Evolutionary conservation across 2,797 vertebrate genomes (phyloP).

Genomic region (Galago senegalensis): DNA sequence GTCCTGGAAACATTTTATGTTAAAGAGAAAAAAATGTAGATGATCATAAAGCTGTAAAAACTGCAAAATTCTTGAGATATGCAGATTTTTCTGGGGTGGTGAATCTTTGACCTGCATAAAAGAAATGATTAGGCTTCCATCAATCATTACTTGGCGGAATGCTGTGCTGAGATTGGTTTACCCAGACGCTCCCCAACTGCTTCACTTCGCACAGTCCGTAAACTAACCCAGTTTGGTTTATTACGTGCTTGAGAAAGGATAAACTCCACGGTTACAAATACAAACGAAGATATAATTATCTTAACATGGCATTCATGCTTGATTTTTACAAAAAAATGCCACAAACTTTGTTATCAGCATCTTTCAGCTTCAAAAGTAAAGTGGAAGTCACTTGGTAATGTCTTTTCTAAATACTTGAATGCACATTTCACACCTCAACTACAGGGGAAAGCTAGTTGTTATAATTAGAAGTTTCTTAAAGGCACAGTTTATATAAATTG

Average conservation of each 20-base stretch:
- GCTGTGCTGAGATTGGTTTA: slow-evolving; percentile 73
- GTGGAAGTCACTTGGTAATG: slow-evolving; percentile 70
- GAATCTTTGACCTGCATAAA: slow-evolving; percentile 80
- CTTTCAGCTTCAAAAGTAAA: slow-evolving; percentile 77
- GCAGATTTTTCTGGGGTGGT: slow-evolving; percentile 72
- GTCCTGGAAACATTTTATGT: slow-evolving; percentile 87
- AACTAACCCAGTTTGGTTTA: slow-evolving; percentile 83
- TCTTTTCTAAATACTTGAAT: slow-evolving; percentile 79
- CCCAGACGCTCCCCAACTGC: slow-evolving; percentile 32
- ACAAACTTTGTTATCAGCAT: slow-evolving; percentile 72
- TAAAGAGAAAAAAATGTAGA: slow-evolving; percentile 56
- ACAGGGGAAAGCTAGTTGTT: slow-evolving; percentile 72
- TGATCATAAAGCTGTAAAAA: slow-evolving; percentile 86
- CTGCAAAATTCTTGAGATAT: slow-evolving; percentile 72
- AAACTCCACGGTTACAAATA: slow-evolving; percentile 84
- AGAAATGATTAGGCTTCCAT: slow-evolving; percentile 77
- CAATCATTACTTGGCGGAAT: slow-evolving; percentile 71
- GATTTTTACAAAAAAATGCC: slow-evolving; percentile 73
- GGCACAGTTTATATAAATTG: slow-evolving; percentile 63
- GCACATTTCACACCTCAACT: slow-evolving; percentile 67
- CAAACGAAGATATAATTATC: slow-evolving; percentile 85
- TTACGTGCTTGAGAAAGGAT: slow-evolving; percentile 84
- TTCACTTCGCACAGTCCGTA: slow-evolving; percentile 60
- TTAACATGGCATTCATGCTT: slow-evolving; percentile 82
- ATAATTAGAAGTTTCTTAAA: slow-evolving; percentile 82